Percentiles rank a stretch among this genome's conserved stretches.
These are phyloP conservation scores for Phylloscopus trochiloides DNA, from an alignment of 2,113 vertebrate genomes.

Conservation along the genomic window DNA sequence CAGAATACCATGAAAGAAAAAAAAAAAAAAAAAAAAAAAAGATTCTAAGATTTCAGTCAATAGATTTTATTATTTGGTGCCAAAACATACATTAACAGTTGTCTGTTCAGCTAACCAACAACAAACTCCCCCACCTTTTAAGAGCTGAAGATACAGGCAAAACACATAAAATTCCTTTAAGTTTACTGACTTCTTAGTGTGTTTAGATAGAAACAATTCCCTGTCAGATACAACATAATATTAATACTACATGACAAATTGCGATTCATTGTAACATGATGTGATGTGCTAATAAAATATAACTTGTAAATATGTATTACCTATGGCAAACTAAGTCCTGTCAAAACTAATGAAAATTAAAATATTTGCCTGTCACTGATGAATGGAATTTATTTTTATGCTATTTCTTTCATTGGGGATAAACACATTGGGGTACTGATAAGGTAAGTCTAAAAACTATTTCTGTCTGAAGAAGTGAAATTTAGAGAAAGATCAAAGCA, in stretches of 20 bases:
- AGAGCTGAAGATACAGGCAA: neutral
- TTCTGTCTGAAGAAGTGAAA: neutral
- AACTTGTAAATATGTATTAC: constrained; percentile 28
- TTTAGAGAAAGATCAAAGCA: neutral
- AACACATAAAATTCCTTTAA: neutral
- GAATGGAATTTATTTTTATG: constrained; percentile 7
- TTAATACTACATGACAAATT: constrained; percentile 23
- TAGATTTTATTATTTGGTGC: neutral
- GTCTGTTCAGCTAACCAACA: neutral
- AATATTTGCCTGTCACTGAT: constrained; percentile 3
- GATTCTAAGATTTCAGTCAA: neutral
- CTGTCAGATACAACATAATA: neutral
- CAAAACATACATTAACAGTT: neutral
- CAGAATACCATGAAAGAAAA: neutral
- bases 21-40: neutral
- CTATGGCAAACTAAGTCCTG: constrained; percentile 41
- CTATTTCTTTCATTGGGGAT: neutral
- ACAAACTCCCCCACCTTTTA: neutral
- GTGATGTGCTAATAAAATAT: constrained; percentile 24
- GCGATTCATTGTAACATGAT: neutral
- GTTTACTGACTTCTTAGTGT: neutral
- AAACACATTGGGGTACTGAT: neutral
- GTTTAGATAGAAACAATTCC: neutral
- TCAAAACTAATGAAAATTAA: constrained; percentile 54
- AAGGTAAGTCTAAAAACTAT: neutral